Percentiles rank a stretch among this genome's conserved stretches.
Conservation (phyloP, 2,888 invertebrate species). For the Choristoneura rosaceana region DNA sequence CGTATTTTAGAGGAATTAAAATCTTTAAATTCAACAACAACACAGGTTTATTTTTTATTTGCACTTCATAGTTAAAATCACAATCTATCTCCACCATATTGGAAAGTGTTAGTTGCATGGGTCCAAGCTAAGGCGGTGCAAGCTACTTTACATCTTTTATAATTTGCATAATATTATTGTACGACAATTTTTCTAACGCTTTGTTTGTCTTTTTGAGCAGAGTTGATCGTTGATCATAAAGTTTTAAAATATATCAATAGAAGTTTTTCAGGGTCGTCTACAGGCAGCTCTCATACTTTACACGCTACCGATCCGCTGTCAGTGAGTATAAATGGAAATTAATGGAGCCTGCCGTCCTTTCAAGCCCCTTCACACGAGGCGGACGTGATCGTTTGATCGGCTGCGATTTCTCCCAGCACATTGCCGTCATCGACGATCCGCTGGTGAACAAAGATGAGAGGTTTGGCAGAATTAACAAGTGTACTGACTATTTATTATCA, state of each 20-base stretch:
- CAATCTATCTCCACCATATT: too few species aligned
- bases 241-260: constrained; percentile 7
- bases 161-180: too few species aligned
- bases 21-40: too few species aligned
- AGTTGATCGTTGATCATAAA: not conserved
- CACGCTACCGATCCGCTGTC: constrained; percentile 60
- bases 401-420: constrained; percentile 37
- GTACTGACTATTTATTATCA: constrained; percentile 17
- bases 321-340: constrained; percentile 71
- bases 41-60: too few species aligned
- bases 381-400: constrained; percentile 38
- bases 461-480: constrained; percentile 23
- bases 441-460: constrained; percentile 29
- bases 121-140: too few species aligned
- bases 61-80: too few species aligned
- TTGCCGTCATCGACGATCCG: constrained; percentile 30
- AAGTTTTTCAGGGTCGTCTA: constrained; percentile 20
- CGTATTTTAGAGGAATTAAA: too few species aligned
- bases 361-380: constrained; percentile 37
- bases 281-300: constrained; percentile 29
- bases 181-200: too few species aligned
- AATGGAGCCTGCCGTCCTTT: constrained; percentile 57
- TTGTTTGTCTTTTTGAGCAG: too few species aligned
- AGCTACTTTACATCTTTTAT: too few species aligned
- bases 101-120: too few species aligned